Conservation (phyloP, 2,113 vertebrate genomes). For the Podarcis muralis region DNA sequence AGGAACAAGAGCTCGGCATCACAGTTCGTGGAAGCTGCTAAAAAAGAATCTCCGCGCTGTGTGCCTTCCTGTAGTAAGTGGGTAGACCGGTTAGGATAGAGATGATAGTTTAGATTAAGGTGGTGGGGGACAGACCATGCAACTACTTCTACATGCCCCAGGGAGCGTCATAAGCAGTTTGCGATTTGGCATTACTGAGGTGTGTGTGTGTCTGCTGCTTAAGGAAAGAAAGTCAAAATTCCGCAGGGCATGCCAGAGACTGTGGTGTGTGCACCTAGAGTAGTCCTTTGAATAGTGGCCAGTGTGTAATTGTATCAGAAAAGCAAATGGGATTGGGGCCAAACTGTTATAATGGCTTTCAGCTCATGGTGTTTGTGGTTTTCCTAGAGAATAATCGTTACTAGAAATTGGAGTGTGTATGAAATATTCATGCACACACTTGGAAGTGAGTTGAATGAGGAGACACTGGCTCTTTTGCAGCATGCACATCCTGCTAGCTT, state of each 20-base stretch:
- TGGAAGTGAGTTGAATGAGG: neutral
- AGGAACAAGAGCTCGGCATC: neutral
- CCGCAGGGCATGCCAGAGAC: neutral
- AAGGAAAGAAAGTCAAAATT: neutral
- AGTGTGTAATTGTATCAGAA: neutral
- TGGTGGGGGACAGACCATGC: neutral
- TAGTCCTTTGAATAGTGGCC: neutral
- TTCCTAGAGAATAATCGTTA: neutral
- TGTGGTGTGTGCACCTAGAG: neutral
- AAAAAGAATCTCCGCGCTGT: neutral
- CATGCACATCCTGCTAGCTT: neutral
- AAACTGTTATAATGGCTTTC: neutral
- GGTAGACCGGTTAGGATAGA: neutral
- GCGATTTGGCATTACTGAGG: neutral
- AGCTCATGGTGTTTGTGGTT: neutral
- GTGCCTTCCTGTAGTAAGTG: neutral
- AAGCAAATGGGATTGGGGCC: neutral
- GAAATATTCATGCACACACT: neutral
- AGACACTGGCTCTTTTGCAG: neutral
- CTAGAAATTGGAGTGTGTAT: slow-evolving; percentile 10
- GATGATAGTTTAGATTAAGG: neutral
- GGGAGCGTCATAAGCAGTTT: neutral
- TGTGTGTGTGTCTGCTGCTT: neutral
- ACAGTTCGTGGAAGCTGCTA: slow-evolving; percentile 17
- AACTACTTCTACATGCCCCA: neutral